A percentile compares a stretch with the other conserved stretches of the same genome.
These are phyloP conservation scores for Propithecus perrieri DNA, from an alignment of 2,797 vertebrate genomes.

Conservation along the genomic window DNA sequence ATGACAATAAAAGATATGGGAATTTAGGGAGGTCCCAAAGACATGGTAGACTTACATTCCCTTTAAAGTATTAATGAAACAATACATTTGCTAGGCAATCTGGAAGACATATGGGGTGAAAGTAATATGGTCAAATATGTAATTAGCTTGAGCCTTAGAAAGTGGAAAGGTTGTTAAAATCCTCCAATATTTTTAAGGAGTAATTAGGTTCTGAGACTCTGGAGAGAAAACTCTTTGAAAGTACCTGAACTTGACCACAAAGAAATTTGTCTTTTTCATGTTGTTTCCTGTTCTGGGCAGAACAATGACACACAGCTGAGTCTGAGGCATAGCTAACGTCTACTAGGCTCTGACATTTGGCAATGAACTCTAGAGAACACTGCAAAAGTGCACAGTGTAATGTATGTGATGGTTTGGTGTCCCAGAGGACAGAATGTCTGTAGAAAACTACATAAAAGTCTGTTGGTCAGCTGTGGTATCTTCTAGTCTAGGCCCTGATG, in stretches of 20 bases:
- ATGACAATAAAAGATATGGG: conserved; percentile 6
- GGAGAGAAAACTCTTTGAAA: neutral
- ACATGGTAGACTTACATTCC: neutral
- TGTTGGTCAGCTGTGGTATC: neutral
- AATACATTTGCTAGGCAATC: neutral
- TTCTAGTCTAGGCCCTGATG: neutral
- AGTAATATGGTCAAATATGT: neutral
- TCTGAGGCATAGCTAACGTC: neutral
- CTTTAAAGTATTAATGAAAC: neutral
- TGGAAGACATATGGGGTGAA: neutral
- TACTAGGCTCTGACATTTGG: neutral
- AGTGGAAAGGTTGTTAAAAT: neutral
- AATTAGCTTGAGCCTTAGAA: neutral
- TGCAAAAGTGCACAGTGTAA: neutral
- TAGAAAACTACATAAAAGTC: neutral
- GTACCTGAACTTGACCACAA: neutral
- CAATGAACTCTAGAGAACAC: neutral
- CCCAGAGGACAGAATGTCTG: neutral
- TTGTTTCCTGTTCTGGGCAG: neutral
- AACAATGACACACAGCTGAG: neutral
- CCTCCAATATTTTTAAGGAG: neutral
- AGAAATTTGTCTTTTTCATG: conserved; percentile 1
- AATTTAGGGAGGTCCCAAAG: neutral
- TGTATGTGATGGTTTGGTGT: neutral
- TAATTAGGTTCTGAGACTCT: neutral